phyloP scores from a whole-genome alignment of 2,113 vertebrate species.

The Pteropus alecto region DNA sequence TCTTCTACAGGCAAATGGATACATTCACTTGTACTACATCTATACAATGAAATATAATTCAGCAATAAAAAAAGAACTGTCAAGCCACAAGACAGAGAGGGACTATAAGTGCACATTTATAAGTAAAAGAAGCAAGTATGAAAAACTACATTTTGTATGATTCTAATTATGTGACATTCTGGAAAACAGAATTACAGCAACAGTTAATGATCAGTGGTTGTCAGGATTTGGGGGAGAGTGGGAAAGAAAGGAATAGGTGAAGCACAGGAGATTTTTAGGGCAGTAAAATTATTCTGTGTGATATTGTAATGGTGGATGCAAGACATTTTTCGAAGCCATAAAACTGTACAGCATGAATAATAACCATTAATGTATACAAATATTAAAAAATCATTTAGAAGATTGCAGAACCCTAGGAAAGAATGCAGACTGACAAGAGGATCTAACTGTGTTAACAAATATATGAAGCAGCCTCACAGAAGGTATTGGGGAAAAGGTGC shows the following conservation, averaged over 20 bases:
- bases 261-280: not conserved
- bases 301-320: not conserved
- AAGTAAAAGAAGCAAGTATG: conserved; percentile 6
- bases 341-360: not conserved
- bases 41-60: conserved; percentile 24
- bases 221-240: not conserved
- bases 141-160: not conserved
- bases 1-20: not conserved
- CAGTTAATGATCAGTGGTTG: not conserved
- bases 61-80: not conserved
- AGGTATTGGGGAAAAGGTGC: not conserved
- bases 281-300: not conserved
- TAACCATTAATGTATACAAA: not conserved
- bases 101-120: not conserved
- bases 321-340: not conserved
- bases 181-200: not conserved
- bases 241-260: not conserved
- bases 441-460: not conserved
- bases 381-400: not conserved
- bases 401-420: not conserved
- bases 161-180: conserved; percentile 21
- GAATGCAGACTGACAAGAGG: not conserved
- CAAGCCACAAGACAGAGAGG: conserved; percentile 8
- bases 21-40: not conserved
- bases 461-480: not conserved